A percentile compares a stretch with the other conserved stretches of the same genome.
Conservation (phyloP, 2,888 invertebrate species). For the Eristalis arbustorum region DNA sequence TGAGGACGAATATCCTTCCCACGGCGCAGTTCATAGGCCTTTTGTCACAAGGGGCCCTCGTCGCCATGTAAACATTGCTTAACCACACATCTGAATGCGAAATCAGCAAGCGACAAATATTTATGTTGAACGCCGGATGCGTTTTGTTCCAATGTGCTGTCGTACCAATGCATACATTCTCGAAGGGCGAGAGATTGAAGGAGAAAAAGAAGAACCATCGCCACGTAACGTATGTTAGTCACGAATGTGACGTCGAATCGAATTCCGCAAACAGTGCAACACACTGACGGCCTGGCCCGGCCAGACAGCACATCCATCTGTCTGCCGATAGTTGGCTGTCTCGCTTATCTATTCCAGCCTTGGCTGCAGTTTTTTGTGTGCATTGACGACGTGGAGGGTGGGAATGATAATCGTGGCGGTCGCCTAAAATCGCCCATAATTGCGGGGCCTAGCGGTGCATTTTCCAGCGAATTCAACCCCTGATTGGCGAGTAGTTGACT, state of each 20-base stretch:
- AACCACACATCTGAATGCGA: slow-evolving; percentile 66
- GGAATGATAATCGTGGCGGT: slow-evolving; percentile 58
- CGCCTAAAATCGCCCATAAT: slow-evolving; percentile 41
- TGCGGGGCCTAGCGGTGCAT: slow-evolving; percentile 15
- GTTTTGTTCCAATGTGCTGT: slow-evolving; percentile 52
- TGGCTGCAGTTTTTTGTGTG: slow-evolving; percentile 48
- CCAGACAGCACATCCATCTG: slow-evolving; percentile 3
- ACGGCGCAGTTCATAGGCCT: slow-evolving; percentile 34
- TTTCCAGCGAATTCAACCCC: slow-evolving; percentile 45
- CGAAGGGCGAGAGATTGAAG: not conserved
- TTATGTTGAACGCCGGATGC: slow-evolving; percentile 70
- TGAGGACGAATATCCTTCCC: not conserved
- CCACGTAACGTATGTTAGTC: slow-evolving; percentile 64
- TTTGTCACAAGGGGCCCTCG: slow-evolving; percentile 25
- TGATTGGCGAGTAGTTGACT: slow-evolving; percentile 40
- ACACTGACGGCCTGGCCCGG: not conserved
- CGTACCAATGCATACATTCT: slow-evolving; percentile 36
- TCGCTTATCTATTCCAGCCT: slow-evolving; percentile 62
- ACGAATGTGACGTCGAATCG: slow-evolving; percentile 54
- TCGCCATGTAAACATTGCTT: slow-evolving; percentile 62
- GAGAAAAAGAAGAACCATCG: slow-evolving; percentile 25
- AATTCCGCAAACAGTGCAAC: slow-evolving; percentile 62
- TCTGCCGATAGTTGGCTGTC: slow-evolving; percentile 25
- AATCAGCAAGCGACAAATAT: slow-evolving; percentile 69
- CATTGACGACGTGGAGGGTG: slow-evolving; percentile 17